Base-by-base conservation (phyloP, 2,888 invertebrate species). In the Ametastegia equiseti region DNA sequence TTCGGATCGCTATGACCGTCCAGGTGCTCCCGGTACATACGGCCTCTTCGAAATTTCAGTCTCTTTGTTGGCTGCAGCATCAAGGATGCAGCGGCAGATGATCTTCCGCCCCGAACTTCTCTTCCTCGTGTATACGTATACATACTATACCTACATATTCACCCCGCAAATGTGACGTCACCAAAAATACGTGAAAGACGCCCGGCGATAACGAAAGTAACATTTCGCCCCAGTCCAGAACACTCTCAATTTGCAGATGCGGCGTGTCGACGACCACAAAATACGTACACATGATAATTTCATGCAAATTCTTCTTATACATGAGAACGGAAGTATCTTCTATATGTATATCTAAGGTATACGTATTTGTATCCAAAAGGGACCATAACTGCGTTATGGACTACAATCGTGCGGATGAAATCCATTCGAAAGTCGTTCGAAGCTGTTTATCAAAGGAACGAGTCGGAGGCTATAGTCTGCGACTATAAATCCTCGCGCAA, bases 21-120 rank as follows among this genome's bases (percentile, higher is more conserved):
- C 84, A 84, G 84, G 84, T 84, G 85, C 80, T 83, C 77, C n/a
- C n/a, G n/a, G 79, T 67, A 67, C 65, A 67, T 67, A 39, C 65
- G 65, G 65, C 65, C 4, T 11, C 19, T 39, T 71, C 45, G 30
- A 71, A 71, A 71, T 71, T 71, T 71, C 71, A 47, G 45, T 71
- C 47, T 71, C 71, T 71, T 71, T 71, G 71, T 71, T 47, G 30
- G 54, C 19, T 54, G 54, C 45, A 23, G 42, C 42, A n/a, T n/a
- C n/a, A 69, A 45, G 42, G 36, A 67, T 39, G 36, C 39, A 36
- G 36, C 67, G 27, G 23, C 42, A 30, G 71, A 71, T 71, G 71
- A 71, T 71, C 71, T 15, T 71, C 30, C 47, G 30, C 45, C 71
- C 15, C 71, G n/a, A 36, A 11, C 65, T 11, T 6, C 36, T 67